Conservation (phyloP, 2,888 invertebrate species). For the Ernsta delagoae region DNA sequence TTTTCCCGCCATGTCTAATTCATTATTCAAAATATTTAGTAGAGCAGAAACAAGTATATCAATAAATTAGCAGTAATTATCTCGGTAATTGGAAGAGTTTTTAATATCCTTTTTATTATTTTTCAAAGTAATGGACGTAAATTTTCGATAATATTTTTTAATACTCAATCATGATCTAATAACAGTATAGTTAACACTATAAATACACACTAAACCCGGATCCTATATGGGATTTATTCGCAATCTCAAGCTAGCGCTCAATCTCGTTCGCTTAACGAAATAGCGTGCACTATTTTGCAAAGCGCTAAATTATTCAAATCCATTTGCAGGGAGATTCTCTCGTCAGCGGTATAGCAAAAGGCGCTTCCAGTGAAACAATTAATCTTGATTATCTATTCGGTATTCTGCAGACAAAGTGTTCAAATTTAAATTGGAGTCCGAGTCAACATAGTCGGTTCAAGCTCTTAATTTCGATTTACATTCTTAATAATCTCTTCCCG, state of each 20-base stretch:
- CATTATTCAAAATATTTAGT: too few relatives aligned
- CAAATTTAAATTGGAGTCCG: conserved; percentile 65
- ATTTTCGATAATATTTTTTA: too few relatives aligned
- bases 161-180: too few relatives aligned
- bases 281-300: conserved; percentile 38
- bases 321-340: conserved; percentile 37
- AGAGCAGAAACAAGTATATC: too few relatives aligned
- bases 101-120: too few relatives aligned
- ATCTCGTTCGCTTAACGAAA: conserved; percentile 35
- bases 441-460: conserved; percentile 59
- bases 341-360: conserved; percentile 36
- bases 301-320: conserved; percentile 36
- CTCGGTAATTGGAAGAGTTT: too few relatives aligned
- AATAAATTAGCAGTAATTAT: too few relatives aligned
- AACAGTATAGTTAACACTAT: neutral
- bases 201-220: conserved; percentile 13
- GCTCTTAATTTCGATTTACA: conserved; percentile 63
- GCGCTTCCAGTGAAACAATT: conserved; percentile 45
- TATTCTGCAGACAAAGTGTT: conserved; percentile 63
- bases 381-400: conserved; percentile 51
- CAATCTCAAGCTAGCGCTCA: conserved; percentile 17
- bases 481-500: conserved; percentile 48
- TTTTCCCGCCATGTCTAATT: too few relatives aligned
- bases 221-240: conserved; percentile 25
- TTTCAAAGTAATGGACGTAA: too few relatives aligned